Base-by-base conservation (phyloP, 1,140 invertebrate species). In the Aphidius ervi region DNA sequence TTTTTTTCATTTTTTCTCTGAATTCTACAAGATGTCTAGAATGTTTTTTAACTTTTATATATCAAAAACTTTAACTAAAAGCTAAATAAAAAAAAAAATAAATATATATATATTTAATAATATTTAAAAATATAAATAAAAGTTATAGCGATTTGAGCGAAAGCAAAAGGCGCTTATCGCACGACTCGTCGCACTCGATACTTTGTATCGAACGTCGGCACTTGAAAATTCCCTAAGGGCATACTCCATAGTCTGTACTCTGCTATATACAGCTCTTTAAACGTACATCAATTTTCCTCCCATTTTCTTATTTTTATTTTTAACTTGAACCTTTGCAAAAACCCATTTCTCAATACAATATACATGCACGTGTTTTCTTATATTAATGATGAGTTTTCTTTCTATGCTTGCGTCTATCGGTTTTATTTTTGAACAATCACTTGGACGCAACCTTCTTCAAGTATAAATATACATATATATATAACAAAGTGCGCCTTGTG, bases 111-210 rank as follows among this genome's bases (percentile, higher is more conserved):
- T 41, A 5, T 42, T 40, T 48, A 20, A 16, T 37, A 54, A 42
- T n/a, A 54, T 40, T 6, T 9, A 10, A 53, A 52, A 52, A 59
- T 53, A 50, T 53, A 50, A 37, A 16, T 16, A 16, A 43, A 50
- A 57, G 43, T 46, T 57, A 37, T 57, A 37, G 58, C n/a, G 37
- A 59, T 48, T 53, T 9, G 49, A 45, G 39, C 31, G 1, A 40
- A 10, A 43, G 42, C 42, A 54, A 54, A 58, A 59, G 52, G 49
- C 52, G 49, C 49, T 59, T 59, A 59, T 59, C 49, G 49, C 58
- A 52, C 49, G 47, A 59, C 58, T 53, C 58, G 58, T 59, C 41
- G 49, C 49, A 52, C 47, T 59, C 58, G 58, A 59, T 59, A 59
- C 58, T 59, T 59, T 59, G 58, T 59, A 59, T 42, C 41, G 49